Evolutionary conservation across 1,140 invertebrate genomes (phyloP), one percentile per base, ranked within the genome.

Genomic region (Metaphire vulgaris): DNA sequence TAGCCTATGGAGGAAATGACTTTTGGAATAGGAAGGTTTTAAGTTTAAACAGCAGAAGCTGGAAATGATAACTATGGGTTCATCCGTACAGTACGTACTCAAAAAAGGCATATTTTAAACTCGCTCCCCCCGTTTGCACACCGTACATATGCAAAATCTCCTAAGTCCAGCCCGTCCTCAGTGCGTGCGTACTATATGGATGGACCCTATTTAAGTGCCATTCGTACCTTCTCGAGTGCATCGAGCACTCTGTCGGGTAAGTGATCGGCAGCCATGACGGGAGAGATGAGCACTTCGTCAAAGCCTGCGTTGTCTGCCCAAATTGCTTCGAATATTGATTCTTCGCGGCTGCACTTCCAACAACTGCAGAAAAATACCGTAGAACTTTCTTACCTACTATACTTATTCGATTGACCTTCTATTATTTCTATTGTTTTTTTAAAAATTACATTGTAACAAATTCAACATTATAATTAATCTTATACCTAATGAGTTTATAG

Each of bases 191-290:
- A 56, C 41, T 56, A 56, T 56, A 6, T 56, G 41, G 21, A 21
- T 56, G 21, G 6, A 56, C 6, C 6, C 6, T 56, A 56, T 6
- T 6, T 21, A 56, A 56, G 41, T 6, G 21, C 41, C 41, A 69
- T 29, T 79, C 84, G 85, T 91, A 95, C 93, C 90, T 94, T 93
- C 85, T 93, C 90, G 72, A 96, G 87, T 12, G 93, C 93, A 76
- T 92, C 90, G 72, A 95, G 86, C 75, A 96, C 92, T 85, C 91
- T 93, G 83, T 95, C 93, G 29, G 94, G 93, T 93, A 96, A 95
- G 85, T 96, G 94, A 86, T 96, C 94, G 85, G 94, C 92, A 74
- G 95, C 90, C 92, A 94, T 95, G 29, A 93, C 93, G 0, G 93
- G 93, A 31, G 93, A 95, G 69, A 96, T 94, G 33, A 96, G 88